Evolutionary conservation across 2,113 vertebrate species (phyloP), one percentile per base, ranked within the genome.

Genomic region (Penelope pileata): DNA sequence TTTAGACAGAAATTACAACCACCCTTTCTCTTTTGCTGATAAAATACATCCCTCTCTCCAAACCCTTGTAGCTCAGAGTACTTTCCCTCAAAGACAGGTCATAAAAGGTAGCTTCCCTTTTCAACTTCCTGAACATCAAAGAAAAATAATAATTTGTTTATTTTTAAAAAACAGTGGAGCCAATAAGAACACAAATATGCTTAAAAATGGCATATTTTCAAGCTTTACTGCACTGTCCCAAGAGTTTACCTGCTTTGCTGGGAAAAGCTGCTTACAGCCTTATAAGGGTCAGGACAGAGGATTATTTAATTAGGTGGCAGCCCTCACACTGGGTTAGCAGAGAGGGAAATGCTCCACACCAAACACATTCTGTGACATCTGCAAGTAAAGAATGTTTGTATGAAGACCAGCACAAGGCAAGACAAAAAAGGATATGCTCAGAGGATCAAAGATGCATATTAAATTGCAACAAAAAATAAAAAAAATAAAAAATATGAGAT

Each of bases 181-280:
- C 53, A 10, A 10, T 7, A 56, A 15, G 1, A 66, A 64, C 34
- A 77, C 0, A 19, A 9, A 51, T 19, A 40, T 27, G 11, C 63
- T 88, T 86, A 21, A 93, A 96, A 96, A 77, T 5, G 1, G 1
- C 34, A 22, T 38, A 75, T 91, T 96, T 89, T 93, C 47, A 60
- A 91, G 73, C 40, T 79, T 86, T 81, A 79, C 47, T 86, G 68
- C 42, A 74, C 54, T 75, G 51, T 68, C 56, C 56, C 51, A 88
- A 67, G 74, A 76, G 60, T 88, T 51, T 42, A 94, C 89, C 76
- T 84, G 83, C 92, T 93, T 93, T 91, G 80, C 74, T 81, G 30
- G 59, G 90, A 89, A 96, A 97, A 97, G 91, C 91, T 91, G 85
- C 96, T 97, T 97, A 97, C 10, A 53, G 85, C 23, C 83, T 90